Conservation (phyloP, 2,113 vertebrate species). For the Notarius lentiginosus region DNA sequence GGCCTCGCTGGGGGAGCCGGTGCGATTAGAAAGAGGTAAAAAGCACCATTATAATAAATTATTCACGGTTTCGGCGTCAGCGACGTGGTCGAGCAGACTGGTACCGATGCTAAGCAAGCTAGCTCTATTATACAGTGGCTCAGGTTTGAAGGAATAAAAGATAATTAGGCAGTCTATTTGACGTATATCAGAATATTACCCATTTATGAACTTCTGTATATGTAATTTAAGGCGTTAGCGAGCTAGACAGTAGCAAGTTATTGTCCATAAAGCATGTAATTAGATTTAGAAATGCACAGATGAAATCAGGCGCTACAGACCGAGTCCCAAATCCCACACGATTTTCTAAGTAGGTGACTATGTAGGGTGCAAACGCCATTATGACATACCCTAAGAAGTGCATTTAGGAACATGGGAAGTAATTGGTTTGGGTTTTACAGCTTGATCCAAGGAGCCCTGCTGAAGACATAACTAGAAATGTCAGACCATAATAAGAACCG, state of each 20-base stretch:
- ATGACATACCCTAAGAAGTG: not conserved
- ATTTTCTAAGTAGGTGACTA: not conserved
- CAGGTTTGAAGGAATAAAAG: not conserved
- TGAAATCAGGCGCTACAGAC: not conserved
- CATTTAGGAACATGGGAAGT: not conserved
- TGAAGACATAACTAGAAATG: not conserved
- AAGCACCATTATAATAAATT: not conserved
- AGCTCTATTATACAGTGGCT: not conserved
- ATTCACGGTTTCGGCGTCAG: not conserved
- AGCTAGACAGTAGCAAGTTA: not conserved
- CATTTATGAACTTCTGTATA: not conserved
- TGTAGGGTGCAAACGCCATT: not conserved
- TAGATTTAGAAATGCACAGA: not conserved
- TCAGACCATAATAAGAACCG: not conserved
- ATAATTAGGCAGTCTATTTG: too few relatives aligned
- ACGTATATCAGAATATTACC: not conserved
- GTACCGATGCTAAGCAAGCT: constrained; percentile 5
- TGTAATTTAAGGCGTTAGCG: not conserved
- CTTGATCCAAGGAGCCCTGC: not conserved
- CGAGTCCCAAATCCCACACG: not conserved
- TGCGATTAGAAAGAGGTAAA: constrained; percentile 91
- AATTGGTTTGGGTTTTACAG: not conserved
- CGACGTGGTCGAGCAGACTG: not conserved
- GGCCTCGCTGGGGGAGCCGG: constrained; percentile 85
- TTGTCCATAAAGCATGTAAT: not conserved